Base-by-base conservation (phyloP, 2,888 invertebrate genomes). In the Masnerella sp. region DNA sequence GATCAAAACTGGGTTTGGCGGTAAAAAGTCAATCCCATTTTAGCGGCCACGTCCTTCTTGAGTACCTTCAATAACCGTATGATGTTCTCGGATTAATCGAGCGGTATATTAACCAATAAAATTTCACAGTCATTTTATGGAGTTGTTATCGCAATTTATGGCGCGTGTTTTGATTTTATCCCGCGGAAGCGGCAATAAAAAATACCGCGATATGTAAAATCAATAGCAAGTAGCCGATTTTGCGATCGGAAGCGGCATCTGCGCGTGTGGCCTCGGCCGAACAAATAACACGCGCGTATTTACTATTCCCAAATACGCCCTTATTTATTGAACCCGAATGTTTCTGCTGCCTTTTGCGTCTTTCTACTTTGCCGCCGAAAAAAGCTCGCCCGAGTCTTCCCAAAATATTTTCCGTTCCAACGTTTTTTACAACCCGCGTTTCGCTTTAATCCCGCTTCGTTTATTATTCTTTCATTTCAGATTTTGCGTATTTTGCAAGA, bases 91-190 rank as follows among this genome's bases (percentile, higher is more conserved):
- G 28, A 54, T 64, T 64, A 64, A 68, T 59, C 59, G 52, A 45
- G 43, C 59, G 52, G 22, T 45, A 45, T 61, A 69, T 61, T 69
- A 54, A 47, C 54, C 52, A 45, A 69, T 69, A 61, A 61, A 61
- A 59, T 45, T 61, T 43, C 52, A 54, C 68, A 51, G 68, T 59
- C 45, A 59, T 69, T 69, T 61, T 59, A 45, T 61, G 22, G 47
- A 45, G 47, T 61, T 69, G 61, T 59, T 68, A 56, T 47, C 45
- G 54, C 61, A 61, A 69, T 61, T 54, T 69, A 69, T 69, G 69
- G 32, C 32, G 54, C 52, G 43, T 69, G 69, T 69, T 69, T 69
- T 69, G 69, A 69, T 69, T 69, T 69, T 54, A 69, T 61, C 54
- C 32, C 25, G 30, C 54, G 9, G 20, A 61, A 52, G 43, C 12